These are phyloP conservation scores for Carassius carassius DNA, from an alignment of 2,113 vertebrate species.

Conservation along the genomic window DNA sequence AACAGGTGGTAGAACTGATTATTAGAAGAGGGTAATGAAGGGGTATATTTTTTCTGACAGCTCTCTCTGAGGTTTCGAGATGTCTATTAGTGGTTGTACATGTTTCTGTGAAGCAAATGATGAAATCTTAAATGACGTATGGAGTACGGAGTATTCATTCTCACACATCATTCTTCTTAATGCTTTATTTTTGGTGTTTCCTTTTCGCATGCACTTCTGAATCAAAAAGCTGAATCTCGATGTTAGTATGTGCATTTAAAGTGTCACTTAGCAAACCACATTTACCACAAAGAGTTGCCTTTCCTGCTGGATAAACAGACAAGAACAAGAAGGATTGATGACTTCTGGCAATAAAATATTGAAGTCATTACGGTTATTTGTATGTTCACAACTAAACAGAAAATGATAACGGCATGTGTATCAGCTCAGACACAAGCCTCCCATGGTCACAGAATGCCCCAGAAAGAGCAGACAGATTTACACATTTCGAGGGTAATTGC, in stretches of 20 bases:
- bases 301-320: constrained; percentile 22
- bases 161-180: not conserved
- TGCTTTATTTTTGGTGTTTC: not conserved
- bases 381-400: constrained; percentile 24
- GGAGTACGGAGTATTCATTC: not conserved
- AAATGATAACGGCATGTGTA: not conserved
- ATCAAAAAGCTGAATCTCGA: not conserved
- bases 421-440: constrained; percentile 24
- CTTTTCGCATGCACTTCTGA: not conserved
- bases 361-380: constrained; percentile 34
- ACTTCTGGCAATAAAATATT: constrained; percentile 26
- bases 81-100: constrained; percentile 8
- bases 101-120: not conserved
- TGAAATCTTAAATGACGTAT: constrained; percentile 34
- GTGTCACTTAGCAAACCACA: not conserved
- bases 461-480: constrained; percentile 33
- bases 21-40: constrained; percentile 32
- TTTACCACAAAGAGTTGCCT: not conserved
- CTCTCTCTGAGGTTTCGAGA: not conserved
- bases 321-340: constrained; percentile 8
- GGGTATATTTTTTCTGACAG: constrained; percentile 24
- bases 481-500: constrained; percentile 30
- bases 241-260: not conserved
- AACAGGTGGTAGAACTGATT: constrained; percentile 37
- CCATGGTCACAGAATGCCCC: constrained; percentile 17